These are phyloP conservation scores for Bombyx mori DNA, from an alignment of 1,140 invertebrate genomes.

Conservation along the genomic window ASM3026992v2 NC_085112.1:13721501-13722000, in stretches of 20 bases:
- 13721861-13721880: conserved; percentile 85
- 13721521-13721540: conserved; percentile 82
- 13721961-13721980: conserved; percentile 84
- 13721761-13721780: neutral
- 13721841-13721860: conserved; percentile 77
- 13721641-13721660: no score
- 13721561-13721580: no score
- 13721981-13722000: conserved; percentile 76
- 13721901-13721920: conserved; percentile 81
- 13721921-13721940: conserved; percentile 80
- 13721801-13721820: conserved; percentile 79
- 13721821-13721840: conserved; percentile 85
- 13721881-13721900: conserved; percentile 92
- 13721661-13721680: no score
- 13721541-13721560: conserved; percentile 68
- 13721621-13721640: no score
- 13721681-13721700: no score
- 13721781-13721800: conserved; percentile 62
- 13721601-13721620: no score
- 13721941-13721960: conserved; percentile 87
- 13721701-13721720: no score
- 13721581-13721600: no score
- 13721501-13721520: conserved; percentile 93
- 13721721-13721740: no score
- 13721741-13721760: no score